Evolutionary conservation across 2,797 vertebrate genomes (phyloP).

Genomic region (Pangasius larnaudii): DNA sequence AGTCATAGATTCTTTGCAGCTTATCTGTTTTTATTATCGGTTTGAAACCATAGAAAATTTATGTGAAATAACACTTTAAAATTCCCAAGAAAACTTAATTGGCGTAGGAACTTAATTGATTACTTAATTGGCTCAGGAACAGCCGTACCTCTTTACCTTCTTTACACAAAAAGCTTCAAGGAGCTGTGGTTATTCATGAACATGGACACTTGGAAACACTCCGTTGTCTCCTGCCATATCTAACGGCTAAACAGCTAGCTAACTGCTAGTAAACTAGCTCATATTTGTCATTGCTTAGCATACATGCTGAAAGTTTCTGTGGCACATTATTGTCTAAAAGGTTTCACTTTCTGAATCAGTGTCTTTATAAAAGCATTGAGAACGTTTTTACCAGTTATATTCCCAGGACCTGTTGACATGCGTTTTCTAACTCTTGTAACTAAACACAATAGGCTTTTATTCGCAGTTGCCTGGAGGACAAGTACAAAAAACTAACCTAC

Average conservation of each 20-base stretch:
- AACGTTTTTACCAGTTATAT: not conserved
- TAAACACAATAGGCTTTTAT: too few species aligned
- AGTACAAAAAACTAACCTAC: too few species aligned
- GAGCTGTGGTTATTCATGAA: not conserved
- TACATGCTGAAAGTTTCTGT: not conserved
- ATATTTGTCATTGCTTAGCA: not conserved
- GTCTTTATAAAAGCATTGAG: not conserved
- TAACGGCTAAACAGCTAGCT: not conserved
- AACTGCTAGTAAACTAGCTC: not conserved
- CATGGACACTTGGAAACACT: not conserved
- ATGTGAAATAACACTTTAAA: not conserved
- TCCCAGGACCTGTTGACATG: not conserved
- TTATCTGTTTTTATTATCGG: not conserved
- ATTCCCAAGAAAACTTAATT: not conserved
- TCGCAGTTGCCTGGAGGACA: too few species aligned
- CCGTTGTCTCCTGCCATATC: not conserved
- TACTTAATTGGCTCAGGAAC: not conserved
- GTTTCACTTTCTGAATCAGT: not conserved
- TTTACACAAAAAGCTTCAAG: not conserved
- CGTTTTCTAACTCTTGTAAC: not conserved
- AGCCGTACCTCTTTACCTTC: not conserved
- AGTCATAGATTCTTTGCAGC: not conserved
- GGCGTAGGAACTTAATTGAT: not conserved
- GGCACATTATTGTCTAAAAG: not conserved
- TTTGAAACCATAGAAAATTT: not conserved